A percentile compares a stretch with the other conserved stretches of the same genome.
Conservation (phyloP, 2,113 vertebrate genomes). For the Abramis brama region DNA sequence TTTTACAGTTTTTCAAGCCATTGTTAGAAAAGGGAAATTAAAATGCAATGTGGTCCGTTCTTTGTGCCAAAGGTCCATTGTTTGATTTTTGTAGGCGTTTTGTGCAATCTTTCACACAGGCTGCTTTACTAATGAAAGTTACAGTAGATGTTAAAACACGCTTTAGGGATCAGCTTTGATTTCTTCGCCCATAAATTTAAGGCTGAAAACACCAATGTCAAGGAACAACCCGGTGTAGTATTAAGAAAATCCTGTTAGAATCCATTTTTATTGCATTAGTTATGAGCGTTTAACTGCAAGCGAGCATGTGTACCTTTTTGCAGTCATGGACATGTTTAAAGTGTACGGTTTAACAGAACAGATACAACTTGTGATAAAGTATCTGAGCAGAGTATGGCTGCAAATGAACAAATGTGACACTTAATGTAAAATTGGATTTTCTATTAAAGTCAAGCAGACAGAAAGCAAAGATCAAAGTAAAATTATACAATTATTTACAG, state of each 20-base stretch:
- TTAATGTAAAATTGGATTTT: background rate
- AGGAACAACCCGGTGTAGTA: no score
- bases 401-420: no score
- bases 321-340: background rate
- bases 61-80: slow-evolving; percentile 13
- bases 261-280: background rate
- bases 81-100: background rate
- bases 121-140: background rate
- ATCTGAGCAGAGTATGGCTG: no score
- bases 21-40: slow-evolving; percentile 27
- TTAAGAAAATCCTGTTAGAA: background rate
- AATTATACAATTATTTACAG: background rate
- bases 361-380: no score
- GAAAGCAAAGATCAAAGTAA: background rate
- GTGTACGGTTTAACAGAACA: no score
- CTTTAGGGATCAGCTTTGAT: no score
- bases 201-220: background rate
- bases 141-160: slow-evolving; percentile 8
- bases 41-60: background rate
- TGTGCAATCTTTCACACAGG: background rate
- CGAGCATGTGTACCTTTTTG: background rate
- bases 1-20: background rate
- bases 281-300: background rate
- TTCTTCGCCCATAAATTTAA: background rate
- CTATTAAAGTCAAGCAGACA: background rate